A percentile compares a stretch with the other conserved stretches of the same genome.
Conservation (phyloP, 2,113 vertebrate species). For the Osmerus mordax region DNA sequence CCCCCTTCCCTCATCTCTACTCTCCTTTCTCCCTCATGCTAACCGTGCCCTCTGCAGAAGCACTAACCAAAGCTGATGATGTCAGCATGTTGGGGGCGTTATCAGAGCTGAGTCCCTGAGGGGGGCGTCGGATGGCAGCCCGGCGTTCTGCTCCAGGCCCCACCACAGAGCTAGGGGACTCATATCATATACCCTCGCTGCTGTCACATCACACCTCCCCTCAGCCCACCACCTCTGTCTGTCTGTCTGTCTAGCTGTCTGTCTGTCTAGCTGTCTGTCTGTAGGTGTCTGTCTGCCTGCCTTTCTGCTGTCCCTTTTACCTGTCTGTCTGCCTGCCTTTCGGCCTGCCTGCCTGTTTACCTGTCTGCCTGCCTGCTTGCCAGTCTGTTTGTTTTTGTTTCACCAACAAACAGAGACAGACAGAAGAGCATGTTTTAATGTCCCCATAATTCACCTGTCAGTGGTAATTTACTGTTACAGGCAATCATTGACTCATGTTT, state of each 20-base stretch:
- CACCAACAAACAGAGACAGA: not conserved
- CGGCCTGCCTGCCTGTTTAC: too few relatives aligned
- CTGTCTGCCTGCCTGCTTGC: too few relatives aligned
- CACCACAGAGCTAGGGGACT: slow-evolving; percentile 5
- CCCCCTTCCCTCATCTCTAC: not conserved
- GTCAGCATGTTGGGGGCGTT: slow-evolving; percentile 14
- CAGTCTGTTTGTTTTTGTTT: not conserved
- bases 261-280: not conserved
- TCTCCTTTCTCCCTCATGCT: not conserved
- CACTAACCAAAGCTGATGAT: slow-evolving; percentile 17
- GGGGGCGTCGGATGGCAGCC: not conserved
- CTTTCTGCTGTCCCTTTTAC: too few relatives aligned
- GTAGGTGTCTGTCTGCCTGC: not conserved
- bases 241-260: not conserved
- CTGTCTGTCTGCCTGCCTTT: too few relatives aligned
- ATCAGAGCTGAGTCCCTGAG: not conserved
- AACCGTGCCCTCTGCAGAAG: slow-evolving; percentile 10
- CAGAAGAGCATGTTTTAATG: not conserved
- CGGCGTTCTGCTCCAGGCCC: not conserved
- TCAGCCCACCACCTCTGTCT: not conserved
- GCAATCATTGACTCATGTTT: slow-evolving; percentile 4
- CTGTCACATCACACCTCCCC: slow-evolving; percentile 3
- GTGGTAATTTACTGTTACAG: not conserved
- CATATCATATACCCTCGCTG: slow-evolving; percentile 8
- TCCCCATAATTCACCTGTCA: not conserved